A percentile compares a stretch with the other conserved stretches of the same genome.
These are phyloP conservation scores for Pionites leucogaster DNA, from an alignment of 2,113 vertebrate species.

Conservation along the genomic window DNA sequence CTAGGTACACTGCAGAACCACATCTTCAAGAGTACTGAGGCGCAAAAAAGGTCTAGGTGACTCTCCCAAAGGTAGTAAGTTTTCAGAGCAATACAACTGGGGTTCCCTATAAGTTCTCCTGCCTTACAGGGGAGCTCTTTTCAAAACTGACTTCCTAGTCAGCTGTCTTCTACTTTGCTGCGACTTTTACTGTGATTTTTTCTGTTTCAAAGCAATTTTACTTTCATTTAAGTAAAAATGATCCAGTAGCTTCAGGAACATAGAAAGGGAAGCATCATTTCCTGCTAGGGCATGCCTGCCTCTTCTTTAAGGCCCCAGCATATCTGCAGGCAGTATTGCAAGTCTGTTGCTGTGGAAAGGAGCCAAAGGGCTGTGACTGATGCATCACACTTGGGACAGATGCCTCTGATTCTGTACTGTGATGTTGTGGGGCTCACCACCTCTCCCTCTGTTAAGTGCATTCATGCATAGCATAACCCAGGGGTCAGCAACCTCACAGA, in stretches of 20 bases:
- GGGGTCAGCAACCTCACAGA: slow-evolving; percentile 21
- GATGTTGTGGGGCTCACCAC: neutral
- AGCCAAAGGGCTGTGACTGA: neutral
- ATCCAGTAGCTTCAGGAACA: neutral
- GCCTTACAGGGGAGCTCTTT: neutral
- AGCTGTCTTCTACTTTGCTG: neutral
- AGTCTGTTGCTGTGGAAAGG: neutral
- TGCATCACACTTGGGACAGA: neutral
- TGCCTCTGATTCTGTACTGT: neutral
- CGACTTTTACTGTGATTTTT: neutral
- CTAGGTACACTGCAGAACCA: neutral
- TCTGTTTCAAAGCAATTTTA: neutral
- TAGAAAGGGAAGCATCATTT: neutral
- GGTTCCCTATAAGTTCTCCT: neutral
- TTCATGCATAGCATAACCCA: slow-evolving; percentile 51
- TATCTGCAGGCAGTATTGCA: neutral
- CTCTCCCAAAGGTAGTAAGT: neutral
- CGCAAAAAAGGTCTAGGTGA: neutral
- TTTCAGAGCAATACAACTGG: neutral
- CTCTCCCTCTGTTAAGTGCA: neutral
- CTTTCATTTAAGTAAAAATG: neutral
- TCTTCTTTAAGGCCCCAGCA: neutral
- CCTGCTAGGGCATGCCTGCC: neutral
- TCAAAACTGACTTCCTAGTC: neutral
- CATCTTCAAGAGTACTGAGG: neutral